Conservation (phyloP, 1,140 invertebrate species). For the Drosophila paulistorum region DNA sequence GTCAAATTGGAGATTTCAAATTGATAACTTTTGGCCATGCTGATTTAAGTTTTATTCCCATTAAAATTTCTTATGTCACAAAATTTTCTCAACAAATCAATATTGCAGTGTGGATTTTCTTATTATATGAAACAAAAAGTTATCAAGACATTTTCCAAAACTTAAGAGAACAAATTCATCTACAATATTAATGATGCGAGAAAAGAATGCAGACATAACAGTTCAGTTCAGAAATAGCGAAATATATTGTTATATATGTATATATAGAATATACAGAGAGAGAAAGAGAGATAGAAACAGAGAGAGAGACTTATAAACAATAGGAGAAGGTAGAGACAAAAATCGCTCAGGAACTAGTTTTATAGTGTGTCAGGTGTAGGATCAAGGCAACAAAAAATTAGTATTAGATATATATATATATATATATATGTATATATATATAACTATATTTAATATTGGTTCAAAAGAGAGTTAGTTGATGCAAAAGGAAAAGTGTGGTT, state of each 20-base stretch:
- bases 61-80: constrained; percentile 51
- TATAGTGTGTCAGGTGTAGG: constrained; percentile 17
- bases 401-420: not conserved
- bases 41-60: constrained; percentile 27
- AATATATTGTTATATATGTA: constrained; percentile 37
- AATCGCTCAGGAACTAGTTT: constrained; percentile 52
- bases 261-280: constrained; percentile 18
- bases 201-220: constrained; percentile 76
- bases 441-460: constrained; percentile 29
- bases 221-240: not conserved
- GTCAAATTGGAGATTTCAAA: not conserved
- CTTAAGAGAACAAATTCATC: constrained; percentile 70
- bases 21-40: constrained; percentile 35
- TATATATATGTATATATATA: constrained; percentile 21
- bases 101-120: constrained; percentile 79
- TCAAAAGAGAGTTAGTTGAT: constrained; percentile 72
- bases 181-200: constrained; percentile 82
- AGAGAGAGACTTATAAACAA: constrained; percentile 17
- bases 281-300: constrained; percentile 30
- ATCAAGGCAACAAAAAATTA: constrained; percentile 15
- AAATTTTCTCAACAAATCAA: constrained; percentile 78
- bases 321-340: constrained; percentile 24
- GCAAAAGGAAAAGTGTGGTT: constrained; percentile 62
- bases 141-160: constrained; percentile 41
- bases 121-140: constrained; percentile 39